Percentiles rank a stretch among this genome's conserved stretches.
phyloP scores from a whole-genome alignment of 2,113 vertebrate species.

The Ailurus styani region DNA sequence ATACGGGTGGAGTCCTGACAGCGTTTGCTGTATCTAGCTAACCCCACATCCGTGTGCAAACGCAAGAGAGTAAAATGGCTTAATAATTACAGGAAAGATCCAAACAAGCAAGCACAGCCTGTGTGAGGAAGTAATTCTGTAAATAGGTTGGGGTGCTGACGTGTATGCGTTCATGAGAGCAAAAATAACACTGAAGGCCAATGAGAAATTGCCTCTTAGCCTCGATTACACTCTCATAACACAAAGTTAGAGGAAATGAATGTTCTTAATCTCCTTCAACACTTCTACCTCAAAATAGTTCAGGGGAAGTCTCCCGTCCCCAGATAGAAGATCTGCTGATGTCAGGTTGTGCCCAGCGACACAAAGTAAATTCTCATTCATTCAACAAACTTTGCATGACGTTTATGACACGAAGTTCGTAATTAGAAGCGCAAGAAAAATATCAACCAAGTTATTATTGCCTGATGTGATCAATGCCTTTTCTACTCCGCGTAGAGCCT shows the following conservation, averaged over 20 bases:
- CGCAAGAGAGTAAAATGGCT: not conserved
- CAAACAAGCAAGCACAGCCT: not conserved
- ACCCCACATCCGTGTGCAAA: not conserved
- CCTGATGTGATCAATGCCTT: not conserved
- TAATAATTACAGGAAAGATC: not conserved
- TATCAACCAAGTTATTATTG: not conserved
- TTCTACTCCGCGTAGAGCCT: not conserved
- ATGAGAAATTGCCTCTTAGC: not conserved
- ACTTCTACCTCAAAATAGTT: not conserved
- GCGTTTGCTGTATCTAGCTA: no score
- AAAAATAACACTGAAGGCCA: not conserved
- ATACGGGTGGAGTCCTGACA: accelerated
- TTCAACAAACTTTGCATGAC: not conserved
- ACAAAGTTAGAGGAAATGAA: not conserved
- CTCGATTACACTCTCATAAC: not conserved
- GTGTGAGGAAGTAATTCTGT: not conserved
- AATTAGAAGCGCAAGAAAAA: not conserved
- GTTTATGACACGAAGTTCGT: not conserved
- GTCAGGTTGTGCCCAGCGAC: not conserved
- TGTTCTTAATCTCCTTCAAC: not conserved
- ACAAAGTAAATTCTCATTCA: not conserved
- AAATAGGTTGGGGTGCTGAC: not conserved
- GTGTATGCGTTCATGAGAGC: not conserved
- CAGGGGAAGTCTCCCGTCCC: not conserved
- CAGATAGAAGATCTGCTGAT: not conserved